Conservation (phyloP, 2,113 vertebrate genomes). For the Eupsittula cactorum region DNA sequence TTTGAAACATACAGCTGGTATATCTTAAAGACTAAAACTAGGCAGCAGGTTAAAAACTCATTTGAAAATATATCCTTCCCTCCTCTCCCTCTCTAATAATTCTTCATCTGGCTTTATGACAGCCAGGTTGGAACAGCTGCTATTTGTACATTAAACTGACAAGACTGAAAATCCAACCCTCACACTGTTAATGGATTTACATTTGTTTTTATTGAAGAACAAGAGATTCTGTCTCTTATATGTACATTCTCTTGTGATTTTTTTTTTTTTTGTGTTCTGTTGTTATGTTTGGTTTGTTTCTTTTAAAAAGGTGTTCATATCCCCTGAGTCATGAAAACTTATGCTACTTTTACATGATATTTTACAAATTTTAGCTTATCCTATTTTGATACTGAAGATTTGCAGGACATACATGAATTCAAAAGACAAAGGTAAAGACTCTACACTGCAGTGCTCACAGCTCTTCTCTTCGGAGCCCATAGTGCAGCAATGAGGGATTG, state of each 20-base stretch:
- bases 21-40: neutral
- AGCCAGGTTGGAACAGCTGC: neutral
- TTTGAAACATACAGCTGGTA: neutral
- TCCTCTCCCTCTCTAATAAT: neutral
- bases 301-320: neutral
- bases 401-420: neutral
- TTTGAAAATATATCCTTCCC: neutral
- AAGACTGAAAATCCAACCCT: neutral
- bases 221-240: neutral
- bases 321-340: neutral
- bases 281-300: neutral
- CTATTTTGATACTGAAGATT: neutral
- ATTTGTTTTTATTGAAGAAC: neutral
- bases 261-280: neutral
- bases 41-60: neutral
- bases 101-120: neutral
- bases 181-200: neutral
- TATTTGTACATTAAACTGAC: neutral
- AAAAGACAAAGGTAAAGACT: neutral
- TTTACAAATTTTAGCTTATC: neutral
- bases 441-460: neutral
- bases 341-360: neutral
- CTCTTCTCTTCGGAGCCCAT: rapidly evolving
- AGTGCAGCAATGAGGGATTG: neutral
- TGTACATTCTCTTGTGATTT: neutral